phyloP scores from a whole-genome alignment of 2,113 vertebrate genomes.

The Chamaea fasciata region DNA sequence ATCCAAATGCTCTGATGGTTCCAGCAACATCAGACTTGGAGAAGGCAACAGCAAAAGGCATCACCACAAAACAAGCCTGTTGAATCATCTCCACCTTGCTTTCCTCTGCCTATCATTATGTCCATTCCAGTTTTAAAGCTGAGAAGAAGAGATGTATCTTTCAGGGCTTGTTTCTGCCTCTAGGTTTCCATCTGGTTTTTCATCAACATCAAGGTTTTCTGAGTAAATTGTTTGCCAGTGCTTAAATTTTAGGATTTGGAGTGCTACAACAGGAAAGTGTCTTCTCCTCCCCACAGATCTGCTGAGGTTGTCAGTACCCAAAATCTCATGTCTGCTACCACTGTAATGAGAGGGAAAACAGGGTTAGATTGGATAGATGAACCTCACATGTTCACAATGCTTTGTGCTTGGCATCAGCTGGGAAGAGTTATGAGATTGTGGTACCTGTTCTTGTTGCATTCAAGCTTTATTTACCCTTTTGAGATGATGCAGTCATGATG shows the following conservation, averaged over 20 bases:
- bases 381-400: background rate
- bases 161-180: background rate
- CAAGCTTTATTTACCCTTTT: background rate
- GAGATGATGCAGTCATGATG: background rate
- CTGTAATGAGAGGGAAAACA: background rate
- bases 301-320: background rate
- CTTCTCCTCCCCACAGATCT: background rate
- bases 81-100: background rate
- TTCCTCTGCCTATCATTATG: background rate
- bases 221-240: background rate
- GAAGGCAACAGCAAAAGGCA: background rate
- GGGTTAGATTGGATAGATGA: background rate
- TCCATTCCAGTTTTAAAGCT: background rate
- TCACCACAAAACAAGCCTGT: rapidly evolving
- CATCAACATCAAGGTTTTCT: background rate
- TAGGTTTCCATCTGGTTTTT: background rate
- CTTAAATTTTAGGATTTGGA: background rate
- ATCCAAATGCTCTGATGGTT: background rate
- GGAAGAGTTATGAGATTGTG: background rate
- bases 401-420: background rate
- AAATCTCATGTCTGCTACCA: background rate
- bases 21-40: background rate
- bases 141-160: background rate
- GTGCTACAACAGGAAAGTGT: background rate
- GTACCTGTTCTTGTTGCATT: background rate